Base-by-base conservation (phyloP, 2,797 vertebrate species). In the Morus bassanus region DNA sequence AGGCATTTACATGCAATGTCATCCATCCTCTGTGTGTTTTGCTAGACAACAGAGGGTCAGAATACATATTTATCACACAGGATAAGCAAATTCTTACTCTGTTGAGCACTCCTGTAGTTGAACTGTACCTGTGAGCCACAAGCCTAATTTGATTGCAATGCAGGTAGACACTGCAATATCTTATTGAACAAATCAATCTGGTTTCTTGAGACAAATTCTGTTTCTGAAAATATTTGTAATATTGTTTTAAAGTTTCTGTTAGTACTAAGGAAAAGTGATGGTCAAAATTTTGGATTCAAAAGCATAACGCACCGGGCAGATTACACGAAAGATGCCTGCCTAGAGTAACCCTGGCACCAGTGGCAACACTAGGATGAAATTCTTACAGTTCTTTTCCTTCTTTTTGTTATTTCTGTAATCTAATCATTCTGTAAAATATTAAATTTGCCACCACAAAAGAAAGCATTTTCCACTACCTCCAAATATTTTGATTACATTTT, bases 1-100 rank as follows among this genome's bases (percentile, higher is more conserved):
- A 98, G 98, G 97, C 97, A 96, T 98, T 98, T 98, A 98, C 98
- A 95, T 98, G 98, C 98, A 98, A 97, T 75, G 94, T 94, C 97
- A 98, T 98, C 98, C 98, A 98, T 98, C 97, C 98, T 96, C 94
- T 64, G 64, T 95, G 97, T 97, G 95, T 96, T 96, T 97, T 97
- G 73, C 88, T 95, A 98, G 97, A 98, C 97, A 97, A 96, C 91
- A 81, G 94, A 97, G 96, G 97, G 92, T 97, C 93, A 96, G 95
- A 95, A 97, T 97, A 97, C 96, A 97, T 98, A 98, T 98, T 97
- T 98, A 98, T 98, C 96, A 96, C 97, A 93, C 64, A 78, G 96
- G 97, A 98, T 98, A 98, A 98, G 95, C 95, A 97, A 96, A 97
- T 98, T 97, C 98, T 98, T 97, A 75, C 85, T 92, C 91, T 96